phyloP scores from a whole-genome alignment of 2,113 vertebrate species.

The Tupaia chinensis region DNA sequence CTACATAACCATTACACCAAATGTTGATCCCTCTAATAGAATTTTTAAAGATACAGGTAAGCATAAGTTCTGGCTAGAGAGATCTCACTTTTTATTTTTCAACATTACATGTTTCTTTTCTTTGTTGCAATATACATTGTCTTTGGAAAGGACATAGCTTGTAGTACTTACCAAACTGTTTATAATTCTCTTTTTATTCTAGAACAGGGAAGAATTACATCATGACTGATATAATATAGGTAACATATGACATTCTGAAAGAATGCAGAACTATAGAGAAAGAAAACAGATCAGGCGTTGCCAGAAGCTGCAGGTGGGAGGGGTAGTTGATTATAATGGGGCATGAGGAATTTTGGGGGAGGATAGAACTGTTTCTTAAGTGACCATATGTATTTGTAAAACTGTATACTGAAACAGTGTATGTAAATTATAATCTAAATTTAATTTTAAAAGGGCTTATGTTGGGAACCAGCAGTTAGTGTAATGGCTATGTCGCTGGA shows the following conservation, averaged over 20 bases:
- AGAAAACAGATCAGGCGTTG: neutral
- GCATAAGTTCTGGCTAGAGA: neutral
- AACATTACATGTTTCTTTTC: neutral
- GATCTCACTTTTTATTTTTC: neutral
- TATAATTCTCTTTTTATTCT: neutral
- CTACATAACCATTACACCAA: too few species aligned
- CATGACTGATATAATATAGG: neutral
- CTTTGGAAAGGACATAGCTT: neutral
- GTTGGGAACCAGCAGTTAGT: too few species aligned
- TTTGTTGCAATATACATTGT: neutral
- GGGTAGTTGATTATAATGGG: neutral
- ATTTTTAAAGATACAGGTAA: neutral
- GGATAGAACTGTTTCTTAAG: neutral
- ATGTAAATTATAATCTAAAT: neutral
- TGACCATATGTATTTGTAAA: neutral
- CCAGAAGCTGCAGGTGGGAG: neutral
- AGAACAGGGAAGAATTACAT: slow-evolving; percentile 5
- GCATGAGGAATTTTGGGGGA: neutral
- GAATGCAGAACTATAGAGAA: neutral
- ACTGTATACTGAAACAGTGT: neutral
- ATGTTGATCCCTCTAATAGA: neutral
- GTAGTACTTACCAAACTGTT: slow-evolving; percentile 14
- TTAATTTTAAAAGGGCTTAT: neutral
- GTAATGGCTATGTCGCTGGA: too few species aligned
- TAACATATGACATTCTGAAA: slow-evolving; percentile 21